Evolutionary conservation across 2,113 vertebrate species (phyloP), one percentile per base, ranked within the genome.

Genomic region (Hyperoodon ampullatus): DNA sequence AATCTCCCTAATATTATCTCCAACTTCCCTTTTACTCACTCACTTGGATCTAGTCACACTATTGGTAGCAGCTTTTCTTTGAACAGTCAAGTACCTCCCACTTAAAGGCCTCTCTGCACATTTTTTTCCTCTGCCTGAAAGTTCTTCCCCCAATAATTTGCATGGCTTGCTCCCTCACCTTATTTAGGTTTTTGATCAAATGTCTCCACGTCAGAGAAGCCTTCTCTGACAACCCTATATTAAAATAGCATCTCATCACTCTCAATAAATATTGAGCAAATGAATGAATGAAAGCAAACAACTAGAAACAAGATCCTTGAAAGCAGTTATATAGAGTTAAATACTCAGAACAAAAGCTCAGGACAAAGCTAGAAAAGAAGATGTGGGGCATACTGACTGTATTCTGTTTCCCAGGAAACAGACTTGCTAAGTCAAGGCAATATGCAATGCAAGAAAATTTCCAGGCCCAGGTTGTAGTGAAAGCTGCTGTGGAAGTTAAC

Each of bases 261-360:
- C 55, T 88, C 68, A 87, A 28, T 75, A 74, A 87, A 89, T 68
- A 87, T 47, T 88, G 39, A 95, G 71, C 55, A 93, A 94, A 72
- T 63, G 6, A 50, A 90, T 93, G 30, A 83, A 85, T 86, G 21
- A 81, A 96, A 77, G 23, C 77, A 93, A 93, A 74, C 3, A 0
- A 58, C 21, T 35, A 75, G 14, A 88, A 87, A 84, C 50, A 89
- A 92, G 65, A 75, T 60, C 28, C 28, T 83, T 66, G 3, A 15
- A 60, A 94, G 26, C 70, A 47, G 33, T 77, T 92, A 80, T 35
- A 87, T 0, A 81, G 47, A 83, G 12, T 75, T 90, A 94, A 88
- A 90, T 2, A 88, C 13, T 19, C 16, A 94, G 42, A 97, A 92
- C 65, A 87, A 87, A 81, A 88, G n/a, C 33, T 96, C 28, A 77